Evolutionary conservation across 2,888 invertebrate genomes (phyloP), one percentile per base, ranked within the genome.

Genomic region (Pristionchus fissidentatus): DNA sequence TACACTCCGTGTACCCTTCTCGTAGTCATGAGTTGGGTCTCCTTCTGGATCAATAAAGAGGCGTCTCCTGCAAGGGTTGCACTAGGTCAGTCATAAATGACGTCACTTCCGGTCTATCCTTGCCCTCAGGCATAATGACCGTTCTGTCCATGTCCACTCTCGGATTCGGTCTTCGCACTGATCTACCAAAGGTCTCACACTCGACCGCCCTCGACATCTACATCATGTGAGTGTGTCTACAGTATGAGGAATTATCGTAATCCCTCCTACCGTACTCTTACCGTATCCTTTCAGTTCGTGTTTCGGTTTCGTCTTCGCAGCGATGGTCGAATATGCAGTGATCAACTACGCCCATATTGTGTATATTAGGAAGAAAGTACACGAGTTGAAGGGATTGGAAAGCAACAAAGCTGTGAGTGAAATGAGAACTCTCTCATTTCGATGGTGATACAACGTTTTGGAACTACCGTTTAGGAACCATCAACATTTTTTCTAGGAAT

Each of bases 121-220:
- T 35, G 26, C 19, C 84, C 86, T 77, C 92, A 95, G 95, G 96
- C 79, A 95, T 96, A 83, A 96, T 95, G 70, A 96, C 96, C 0
- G 96, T 96, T 10, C 93, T 96, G 83, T 96, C 96, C 15, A 96
- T 96, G 96, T 95, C 96, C 0, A 96, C 96, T 91, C 93, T 96
- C 85, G 96, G 96, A 8, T 93, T 92, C 49, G 91, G 91, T 10
- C 95, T 96, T 92, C 94, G 96, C 85, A 95, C 95, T 7, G 96
- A 96, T 93, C 93, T 96, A 84, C 96, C 96, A 7, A 96, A 96
- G 94, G 96, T 96, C 83, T 95, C 96, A 77, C 96, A 96, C 93
- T 95, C 95, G 4, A 96, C 96, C n/a, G 96, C 96, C 1, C 93
- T 96, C 87, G 96, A 96, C 92, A 95, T 95, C 91, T 96, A 96